Base-by-base conservation (phyloP, 2,797 vertebrate species). In the Chrosomus eos region DNA sequence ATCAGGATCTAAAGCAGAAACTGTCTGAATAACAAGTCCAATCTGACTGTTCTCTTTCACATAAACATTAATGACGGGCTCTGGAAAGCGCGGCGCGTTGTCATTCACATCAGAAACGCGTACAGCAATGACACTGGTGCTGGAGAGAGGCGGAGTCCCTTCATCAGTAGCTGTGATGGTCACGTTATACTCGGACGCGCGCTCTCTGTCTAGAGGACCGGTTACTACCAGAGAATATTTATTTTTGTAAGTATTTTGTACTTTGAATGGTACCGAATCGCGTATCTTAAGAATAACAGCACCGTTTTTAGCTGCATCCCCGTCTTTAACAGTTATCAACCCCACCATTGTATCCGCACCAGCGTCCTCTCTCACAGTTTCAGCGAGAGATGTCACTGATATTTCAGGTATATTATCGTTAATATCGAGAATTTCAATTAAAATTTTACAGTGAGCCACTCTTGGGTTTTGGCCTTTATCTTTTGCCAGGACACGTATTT, bases 21-120 rank as follows among this genome's bases (percentile, higher is more conserved):
- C 88, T 0, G 87, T 90, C 83, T 91, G 87, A 64, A 94, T 86
- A 43, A 89, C 83, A 66, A 72, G 83, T 23, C 92, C 93, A 0
- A 91, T 89, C 21, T 88, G 88, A 80, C 92, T 92, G 86, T 93
- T 94, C 80, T 94, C 94, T 82, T 79, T 93, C n/a, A 94, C 87
- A 73, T 93, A 93, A 36, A 91, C 81, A 36, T 90, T 90, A 40
- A 92, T 84, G 2, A 88, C 58, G 3, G 91, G 38, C 23, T 91
- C 89, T 38, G 81, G 60, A 78, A 94, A 95, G 1, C 31, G 8
- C 0, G 93, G 93, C 3, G 88, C 86, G 23, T 95, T 93, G 76
- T 94, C 94, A 83, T 95, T 94, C 14, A 93, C 89, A 79, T 94
- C 93, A 58, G 91, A 89, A 80, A 93, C 86, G 23, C 83, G 72